Evolutionary conservation across 2,888 invertebrate genomes (phyloP).

Genomic region (Agrilus mali): DNA sequence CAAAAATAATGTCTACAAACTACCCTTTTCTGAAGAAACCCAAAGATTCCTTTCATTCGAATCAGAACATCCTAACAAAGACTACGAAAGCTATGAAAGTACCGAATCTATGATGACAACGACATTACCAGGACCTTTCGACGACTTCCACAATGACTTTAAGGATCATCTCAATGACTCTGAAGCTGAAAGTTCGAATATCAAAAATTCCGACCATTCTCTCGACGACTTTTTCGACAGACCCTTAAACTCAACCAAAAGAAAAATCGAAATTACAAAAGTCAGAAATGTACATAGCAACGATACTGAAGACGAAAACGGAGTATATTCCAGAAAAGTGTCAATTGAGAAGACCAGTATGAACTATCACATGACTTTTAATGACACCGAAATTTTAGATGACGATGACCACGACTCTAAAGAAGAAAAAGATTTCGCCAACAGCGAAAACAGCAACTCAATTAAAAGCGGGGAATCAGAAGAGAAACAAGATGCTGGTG

Average conservation of each 20-base stretch:
- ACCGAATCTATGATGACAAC: constrained; percentile 29
- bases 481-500: constrained; percentile 19
- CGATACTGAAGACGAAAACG: neutral
- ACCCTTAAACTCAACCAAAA: constrained; percentile 41
- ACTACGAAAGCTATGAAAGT: constrained; percentile 1
- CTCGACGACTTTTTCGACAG: constrained; percentile 5
- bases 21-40: constrained; percentile 36
- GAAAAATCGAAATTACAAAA: constrained; percentile 13
- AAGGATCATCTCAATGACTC: constrained; percentile 4
- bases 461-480: constrained; percentile 16
- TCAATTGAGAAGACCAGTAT: too few species aligned
- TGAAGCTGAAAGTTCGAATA: neutral
- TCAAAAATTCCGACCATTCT: neutral
- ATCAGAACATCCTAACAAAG: constrained; percentile 1
- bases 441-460: constrained; percentile 17
- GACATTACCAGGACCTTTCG: constrained; percentile 38
- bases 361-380: too few species aligned
- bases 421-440: constrained; percentile 13
- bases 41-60: constrained; percentile 18
- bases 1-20: constrained; percentile 38
- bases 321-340: too few species aligned
- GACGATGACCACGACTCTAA: constrained; percentile 12
- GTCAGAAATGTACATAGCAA: constrained; percentile 10
- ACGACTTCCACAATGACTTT: constrained; percentile 21
- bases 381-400: too few species aligned